phyloP scores from a whole-genome alignment of 2,113 vertebrate species.

The Peromyscus californicus region DNA sequence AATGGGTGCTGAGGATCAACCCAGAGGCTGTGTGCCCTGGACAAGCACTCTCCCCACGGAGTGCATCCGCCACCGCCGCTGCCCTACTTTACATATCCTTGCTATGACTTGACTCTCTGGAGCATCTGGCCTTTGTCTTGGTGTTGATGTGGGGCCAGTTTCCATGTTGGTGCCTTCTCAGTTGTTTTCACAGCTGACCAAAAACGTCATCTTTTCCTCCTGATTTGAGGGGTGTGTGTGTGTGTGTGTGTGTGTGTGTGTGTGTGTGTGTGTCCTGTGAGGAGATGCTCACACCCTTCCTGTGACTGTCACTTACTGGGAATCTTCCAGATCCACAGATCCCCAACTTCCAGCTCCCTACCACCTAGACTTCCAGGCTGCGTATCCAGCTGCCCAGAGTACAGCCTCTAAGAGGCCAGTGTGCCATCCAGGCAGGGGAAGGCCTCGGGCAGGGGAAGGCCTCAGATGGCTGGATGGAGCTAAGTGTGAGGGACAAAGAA shows the following conservation, averaged over 20 bases:
- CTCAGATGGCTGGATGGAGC: neutral
- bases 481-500: neutral
- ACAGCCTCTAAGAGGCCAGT: neutral
- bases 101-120: neutral
- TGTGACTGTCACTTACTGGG: neutral
- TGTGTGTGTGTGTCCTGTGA: neutral
- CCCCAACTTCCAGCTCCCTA: too few relatives aligned
- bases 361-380: neutral
- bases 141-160: neutral
- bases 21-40: neutral
- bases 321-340: neutral
- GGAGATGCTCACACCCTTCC: neutral
- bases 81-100: neutral
- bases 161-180: neutral
- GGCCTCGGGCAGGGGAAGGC: neutral
- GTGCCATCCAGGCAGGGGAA: neutral
- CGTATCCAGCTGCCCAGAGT: neutral
- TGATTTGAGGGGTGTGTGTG: neutral
- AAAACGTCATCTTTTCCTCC: neutral
- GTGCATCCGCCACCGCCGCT: neutral
- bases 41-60: neutral
- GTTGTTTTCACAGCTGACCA: neutral
- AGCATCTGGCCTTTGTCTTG: neutral
- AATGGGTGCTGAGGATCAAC: too few relatives aligned
- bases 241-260: neutral